These are phyloP conservation scores for Pelodiscus sinensis DNA, from an alignment of 2,113 vertebrate genomes.

Conservation along the genomic window DNA sequence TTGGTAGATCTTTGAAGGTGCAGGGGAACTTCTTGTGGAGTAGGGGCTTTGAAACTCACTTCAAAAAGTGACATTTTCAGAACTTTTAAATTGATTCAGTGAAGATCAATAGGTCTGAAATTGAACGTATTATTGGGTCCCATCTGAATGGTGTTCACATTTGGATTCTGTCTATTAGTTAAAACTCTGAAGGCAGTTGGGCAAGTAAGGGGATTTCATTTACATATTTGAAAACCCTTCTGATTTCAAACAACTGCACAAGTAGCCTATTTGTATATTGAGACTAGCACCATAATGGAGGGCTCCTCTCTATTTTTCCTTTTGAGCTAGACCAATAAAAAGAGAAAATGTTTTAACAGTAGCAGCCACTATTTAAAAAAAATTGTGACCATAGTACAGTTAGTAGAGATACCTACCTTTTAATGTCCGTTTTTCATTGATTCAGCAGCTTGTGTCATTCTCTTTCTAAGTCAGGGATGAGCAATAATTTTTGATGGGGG, in stretches of 20 bases:
- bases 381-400: not conserved
- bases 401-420: not conserved
- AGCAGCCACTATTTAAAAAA: not conserved
- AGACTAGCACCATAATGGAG: not conserved
- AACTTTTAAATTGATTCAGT: not conserved
- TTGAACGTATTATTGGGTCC: not conserved
- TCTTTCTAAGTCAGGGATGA: not conserved
- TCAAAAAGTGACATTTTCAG: constrained; percentile 18
- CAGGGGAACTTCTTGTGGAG: not conserved
- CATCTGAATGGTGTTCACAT: not conserved
- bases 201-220: not conserved
- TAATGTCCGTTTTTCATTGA: not conserved
- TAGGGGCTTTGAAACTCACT: not conserved
- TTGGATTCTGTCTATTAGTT: constrained; percentile 6
- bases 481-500: too few species aligned
- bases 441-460: not conserved
- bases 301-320: not conserved
- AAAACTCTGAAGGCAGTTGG: not conserved
- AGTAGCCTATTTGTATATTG: not conserved
- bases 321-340: not conserved
- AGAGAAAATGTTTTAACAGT: not conserved
- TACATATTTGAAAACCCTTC: not conserved
- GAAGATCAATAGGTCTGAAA: constrained; percentile 10
- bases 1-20: not conserved
- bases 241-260: not conserved